These are phyloP conservation scores for Carcina quercana DNA, from an alignment of 2,888 invertebrate genomes.

Conservation along the genomic window DNA sequence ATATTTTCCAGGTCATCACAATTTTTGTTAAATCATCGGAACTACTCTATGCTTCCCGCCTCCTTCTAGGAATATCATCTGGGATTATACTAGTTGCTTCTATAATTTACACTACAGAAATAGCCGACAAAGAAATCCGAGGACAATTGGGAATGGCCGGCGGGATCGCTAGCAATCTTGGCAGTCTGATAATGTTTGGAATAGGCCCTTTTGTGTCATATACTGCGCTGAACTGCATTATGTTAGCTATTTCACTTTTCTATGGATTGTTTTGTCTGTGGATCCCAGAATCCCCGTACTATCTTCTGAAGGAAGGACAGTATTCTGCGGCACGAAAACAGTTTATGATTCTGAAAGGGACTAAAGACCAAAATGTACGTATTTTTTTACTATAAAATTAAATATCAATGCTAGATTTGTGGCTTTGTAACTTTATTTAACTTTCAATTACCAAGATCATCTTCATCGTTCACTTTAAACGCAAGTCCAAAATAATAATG, in stretches of 20 bases:
- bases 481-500: too few relatives aligned
- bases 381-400: too few relatives aligned
- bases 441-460: too few relatives aligned
- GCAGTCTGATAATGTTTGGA: constrained; percentile 47
- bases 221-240: constrained; percentile 46
- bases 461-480: too few relatives aligned
- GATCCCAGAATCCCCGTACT: constrained; percentile 77
- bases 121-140: constrained; percentile 56
- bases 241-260: constrained; percentile 50
- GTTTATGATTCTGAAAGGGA: constrained; percentile 48
- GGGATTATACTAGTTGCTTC: too few relatives aligned
- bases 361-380: constrained; percentile 39
- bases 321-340: constrained; percentile 51
- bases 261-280: constrained; percentile 63
- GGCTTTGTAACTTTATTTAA: too few relatives aligned
- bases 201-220: constrained; percentile 53
- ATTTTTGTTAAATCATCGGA: too few relatives aligned
- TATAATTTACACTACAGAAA: too few relatives aligned
- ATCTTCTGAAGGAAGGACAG: constrained; percentile 62
- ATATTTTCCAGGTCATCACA: too few relatives aligned
- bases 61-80: too few relatives aligned
- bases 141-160: constrained; percentile 40
- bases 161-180: constrained; percentile 48
- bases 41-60: too few relatives aligned
- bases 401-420: too few relatives aligned